Evolutionary conservation across 2,797 vertebrate species (phyloP), one percentile per base, ranked within the genome.

Genomic region (Halcyon leucocephala): DNA sequence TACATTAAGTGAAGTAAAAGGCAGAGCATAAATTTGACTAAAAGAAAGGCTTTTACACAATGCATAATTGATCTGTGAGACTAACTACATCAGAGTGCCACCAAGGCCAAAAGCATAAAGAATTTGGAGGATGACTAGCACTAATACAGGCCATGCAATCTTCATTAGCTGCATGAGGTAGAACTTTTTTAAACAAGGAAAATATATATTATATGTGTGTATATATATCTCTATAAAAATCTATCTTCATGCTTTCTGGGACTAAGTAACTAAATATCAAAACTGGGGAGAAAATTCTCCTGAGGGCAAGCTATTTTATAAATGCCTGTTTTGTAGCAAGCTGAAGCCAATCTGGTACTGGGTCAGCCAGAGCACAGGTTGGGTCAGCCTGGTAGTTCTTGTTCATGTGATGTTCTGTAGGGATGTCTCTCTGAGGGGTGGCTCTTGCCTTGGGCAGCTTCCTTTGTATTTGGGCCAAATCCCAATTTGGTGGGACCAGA

Each of bases 21-120:
- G 67, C 37, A 79, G 71, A 77, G 77, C 29, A 74, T 66, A 86
- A 61, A 92, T 71, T 51, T 92, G 41, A 90, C 87, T 89, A 77
- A 90, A 94, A 84, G 21, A 51, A 64, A 65, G 20, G 49, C 14
- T 86, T 96, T 89, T 92, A n/a, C n/a, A 69, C 48, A 81, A 41
- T 26, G 55, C 29, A 55, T 64, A 82, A 61, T 44, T 62, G 37
- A 85, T 57, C 60, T 69, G 14, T 54, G 49, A 15, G 41, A 61
- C 29, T 46, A 15, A 64, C 37, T 42, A 12, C 2, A 1, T 71
- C 74, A 92, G 48, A 31, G 64, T 71, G 31, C 25, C 64, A 31
- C 41, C 0, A 12, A 73, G 33, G 52, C 57, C 83, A 87, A 80
- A 94, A 73, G 8, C 33, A 64, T 66, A 77, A 66, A 79, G 9